Evolutionary conservation across 2,888 invertebrate genomes (phyloP).

Genomic region (Synanthedon formicaeformis): DNA sequence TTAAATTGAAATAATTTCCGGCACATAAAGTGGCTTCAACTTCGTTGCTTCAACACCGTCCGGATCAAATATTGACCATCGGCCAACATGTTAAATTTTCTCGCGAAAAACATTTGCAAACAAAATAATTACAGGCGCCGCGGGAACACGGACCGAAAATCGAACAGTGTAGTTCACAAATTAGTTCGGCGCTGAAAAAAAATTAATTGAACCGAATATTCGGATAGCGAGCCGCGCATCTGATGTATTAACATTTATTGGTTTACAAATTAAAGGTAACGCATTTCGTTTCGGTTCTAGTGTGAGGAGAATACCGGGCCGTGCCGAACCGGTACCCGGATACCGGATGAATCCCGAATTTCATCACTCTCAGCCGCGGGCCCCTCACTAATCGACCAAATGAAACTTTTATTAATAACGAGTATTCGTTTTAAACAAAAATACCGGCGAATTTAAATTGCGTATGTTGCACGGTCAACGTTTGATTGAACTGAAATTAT

Average conservation of each 20-base stretch:
- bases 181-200: slow-evolving; percentile 52
- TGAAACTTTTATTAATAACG: slow-evolving; percentile 30
- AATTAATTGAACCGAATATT: slow-evolving; percentile 48
- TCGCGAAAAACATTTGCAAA: slow-evolving; percentile 58
- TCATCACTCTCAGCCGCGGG: slow-evolving; percentile 16
- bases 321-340: slow-evolving; percentile 11
- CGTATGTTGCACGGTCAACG: slow-evolving; percentile 13
- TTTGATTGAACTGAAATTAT: slow-evolving; percentile 26
- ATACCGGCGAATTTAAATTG: slow-evolving; percentile 7
- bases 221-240: slow-evolving; percentile 27
- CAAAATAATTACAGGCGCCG: slow-evolving; percentile 47
- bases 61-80: slow-evolving; percentile 59
- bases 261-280: slow-evolving; percentile 66
- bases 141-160: slow-evolving; percentile 37
- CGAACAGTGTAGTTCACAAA: slow-evolving; percentile 54
- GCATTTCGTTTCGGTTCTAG: slow-evolving; percentile 22
- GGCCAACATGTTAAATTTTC: slow-evolving; percentile 56
- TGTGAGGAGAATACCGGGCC: slow-evolving; percentile 22
- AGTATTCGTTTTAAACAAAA: slow-evolving; percentile 19
- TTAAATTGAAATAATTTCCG: slow-evolving; percentile 37
- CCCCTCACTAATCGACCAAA: slow-evolving; percentile 27
- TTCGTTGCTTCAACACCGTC: slow-evolving; percentile 19
- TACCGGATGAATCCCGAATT: slow-evolving; percentile 20
- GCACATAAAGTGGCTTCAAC: slow-evolving; percentile 26
- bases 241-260: slow-evolving; percentile 69